phyloP scores from a whole-genome alignment of 2,113 vertebrate species.

The Scalopus aquaticus region DNA sequence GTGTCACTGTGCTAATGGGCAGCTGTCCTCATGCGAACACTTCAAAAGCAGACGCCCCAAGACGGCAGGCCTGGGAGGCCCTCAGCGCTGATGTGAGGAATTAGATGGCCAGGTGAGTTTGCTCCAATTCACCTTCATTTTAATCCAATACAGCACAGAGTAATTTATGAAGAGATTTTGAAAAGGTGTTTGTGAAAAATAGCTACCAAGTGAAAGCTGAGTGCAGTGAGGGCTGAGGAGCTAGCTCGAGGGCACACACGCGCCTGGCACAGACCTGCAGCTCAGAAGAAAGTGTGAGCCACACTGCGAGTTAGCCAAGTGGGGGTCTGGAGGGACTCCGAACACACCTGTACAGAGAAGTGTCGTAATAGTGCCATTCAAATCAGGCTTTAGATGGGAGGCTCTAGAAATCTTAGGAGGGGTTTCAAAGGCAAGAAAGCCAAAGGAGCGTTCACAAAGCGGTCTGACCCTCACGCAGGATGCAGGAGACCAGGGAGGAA shows the following conservation, averaged over 20 bases:
- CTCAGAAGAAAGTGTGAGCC: constrained; percentile 6
- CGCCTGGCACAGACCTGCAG: not conserved
- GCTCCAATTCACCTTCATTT: not conserved
- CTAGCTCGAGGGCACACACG: not conserved
- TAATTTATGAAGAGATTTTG: not conserved
- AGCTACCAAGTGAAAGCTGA: not conserved
- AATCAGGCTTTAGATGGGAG: not conserved
- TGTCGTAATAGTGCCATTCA: not conserved
- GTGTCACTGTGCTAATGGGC: not conserved
- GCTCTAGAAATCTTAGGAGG: not conserved
- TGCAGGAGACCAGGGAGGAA: not conserved
- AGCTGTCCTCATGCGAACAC: constrained; percentile 36
- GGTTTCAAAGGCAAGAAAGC: not conserved
- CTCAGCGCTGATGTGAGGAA: not conserved
- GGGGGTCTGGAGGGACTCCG: not conserved
- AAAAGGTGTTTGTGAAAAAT: constrained; percentile 16
- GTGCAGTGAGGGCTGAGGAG: not conserved
- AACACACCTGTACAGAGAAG: not conserved
- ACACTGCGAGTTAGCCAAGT: not conserved
- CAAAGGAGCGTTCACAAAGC: not conserved
- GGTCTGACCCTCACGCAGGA: not conserved
- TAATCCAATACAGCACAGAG: not conserved
- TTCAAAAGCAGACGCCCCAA: constrained; percentile 16
- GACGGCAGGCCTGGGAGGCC: not conserved
- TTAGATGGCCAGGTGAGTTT: not conserved